These are phyloP conservation scores for Sminthurinus signatus DNA, from an alignment of 1,140 invertebrate genomes.

Conservation along the genomic window DNA sequence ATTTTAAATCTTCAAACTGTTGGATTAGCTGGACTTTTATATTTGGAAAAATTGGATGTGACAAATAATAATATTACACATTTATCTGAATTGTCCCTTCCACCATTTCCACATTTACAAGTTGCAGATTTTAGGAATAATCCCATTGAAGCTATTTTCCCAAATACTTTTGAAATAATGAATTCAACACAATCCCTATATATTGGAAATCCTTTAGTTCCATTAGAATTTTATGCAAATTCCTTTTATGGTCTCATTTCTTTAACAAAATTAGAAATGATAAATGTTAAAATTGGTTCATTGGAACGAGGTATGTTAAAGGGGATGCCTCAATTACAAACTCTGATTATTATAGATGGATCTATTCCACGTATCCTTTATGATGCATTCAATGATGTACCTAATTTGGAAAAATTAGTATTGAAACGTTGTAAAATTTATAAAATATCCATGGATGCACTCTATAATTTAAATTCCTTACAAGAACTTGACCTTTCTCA, in stretches of 20 bases:
- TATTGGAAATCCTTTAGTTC: slow-evolving; percentile 52
- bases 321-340: slow-evolving; percentile 52
- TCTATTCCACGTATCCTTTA: slow-evolving; percentile 56
- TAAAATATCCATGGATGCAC: slow-evolving; percentile 61
- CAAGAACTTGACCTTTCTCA: slow-evolving; percentile 56
- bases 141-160: slow-evolving; percentile 58
- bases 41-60: slow-evolving; percentile 58
- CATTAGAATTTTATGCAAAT: slow-evolving; percentile 54
- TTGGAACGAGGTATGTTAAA: slow-evolving; percentile 56
- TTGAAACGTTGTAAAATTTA: slow-evolving; percentile 56
- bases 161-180: slow-evolving; percentile 65
- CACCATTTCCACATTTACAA: slow-evolving; percentile 58
- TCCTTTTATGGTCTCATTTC: slow-evolving; percentile 56
- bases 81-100: slow-evolving; percentile 61
- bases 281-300: slow-evolving; percentile 52
- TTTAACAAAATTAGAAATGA: slow-evolving; percentile 51
- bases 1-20: slow-evolving; percentile 58
- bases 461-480: slow-evolving; percentile 57
- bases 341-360: slow-evolving; percentile 54
- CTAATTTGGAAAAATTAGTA: slow-evolving; percentile 53
- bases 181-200: slow-evolving; percentile 57
- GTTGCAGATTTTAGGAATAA: slow-evolving; percentile 57
- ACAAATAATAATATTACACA: slow-evolving; percentile 59
- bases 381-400: slow-evolving; percentile 59
- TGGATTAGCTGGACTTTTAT: slow-evolving; percentile 57